phyloP scores from a whole-genome alignment of 1,140 invertebrate genomes.

The Nephila pilipes region DNA sequence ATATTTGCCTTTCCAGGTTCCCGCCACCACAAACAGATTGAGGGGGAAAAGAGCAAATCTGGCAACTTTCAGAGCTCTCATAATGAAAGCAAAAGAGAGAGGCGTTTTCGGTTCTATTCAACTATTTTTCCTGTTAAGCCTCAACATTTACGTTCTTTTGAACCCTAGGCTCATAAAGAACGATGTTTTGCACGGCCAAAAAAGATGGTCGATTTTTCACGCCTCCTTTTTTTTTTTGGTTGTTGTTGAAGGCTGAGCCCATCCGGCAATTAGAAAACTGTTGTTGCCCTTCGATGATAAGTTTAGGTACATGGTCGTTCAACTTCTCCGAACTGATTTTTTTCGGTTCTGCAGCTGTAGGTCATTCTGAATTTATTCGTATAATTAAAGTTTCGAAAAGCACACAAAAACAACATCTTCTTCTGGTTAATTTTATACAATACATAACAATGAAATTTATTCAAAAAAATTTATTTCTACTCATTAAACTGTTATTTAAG shows the following conservation, averaged over 20 bases:
- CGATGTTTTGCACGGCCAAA: neutral
- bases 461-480: too few relatives aligned
- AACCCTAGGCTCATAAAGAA: neutral
- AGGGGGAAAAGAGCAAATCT: neutral
- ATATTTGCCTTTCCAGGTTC: neutral
- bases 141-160: neutral
- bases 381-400: too few relatives aligned
- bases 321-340: neutral
- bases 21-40: neutral
- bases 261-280: constrained; percentile 8
- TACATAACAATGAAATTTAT: too few relatives aligned
- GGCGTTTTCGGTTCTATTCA: neutral
- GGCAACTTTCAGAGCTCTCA: neutral
- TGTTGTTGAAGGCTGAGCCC: neutral
- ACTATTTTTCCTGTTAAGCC: neutral
- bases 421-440: too few relatives aligned
- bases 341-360: too few relatives aligned
- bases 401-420: too few relatives aligned
- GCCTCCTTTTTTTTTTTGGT: neutral
- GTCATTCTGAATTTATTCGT: too few relatives aligned
- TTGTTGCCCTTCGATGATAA: neutral
- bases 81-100: constrained; percentile 2
- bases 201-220: constrained; percentile 20
- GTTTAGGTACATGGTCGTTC: neutral
- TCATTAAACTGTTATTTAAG: too few relatives aligned